Evolutionary conservation across 2,113 vertebrate species (phyloP).

Genomic region (Platysternon megacephalum): DNA sequence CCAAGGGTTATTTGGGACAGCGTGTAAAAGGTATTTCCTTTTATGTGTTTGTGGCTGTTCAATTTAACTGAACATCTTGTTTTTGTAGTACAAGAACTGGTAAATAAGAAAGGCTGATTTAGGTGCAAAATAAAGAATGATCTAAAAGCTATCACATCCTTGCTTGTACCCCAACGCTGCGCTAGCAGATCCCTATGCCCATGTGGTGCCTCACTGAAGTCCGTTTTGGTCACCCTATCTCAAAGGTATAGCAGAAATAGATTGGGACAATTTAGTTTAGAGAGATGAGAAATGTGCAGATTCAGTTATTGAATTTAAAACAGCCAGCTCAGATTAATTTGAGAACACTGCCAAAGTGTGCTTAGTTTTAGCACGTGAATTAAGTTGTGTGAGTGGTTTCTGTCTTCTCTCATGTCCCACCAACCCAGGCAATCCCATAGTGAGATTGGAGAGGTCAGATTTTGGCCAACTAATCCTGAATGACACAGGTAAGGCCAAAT

Average conservation of each 20-base stretch:
- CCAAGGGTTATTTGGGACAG: background rate
- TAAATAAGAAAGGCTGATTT: background rate
- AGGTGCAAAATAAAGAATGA: background rate
- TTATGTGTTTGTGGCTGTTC: background rate
- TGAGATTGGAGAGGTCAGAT: background rate
- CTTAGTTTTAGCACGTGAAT: background rate
- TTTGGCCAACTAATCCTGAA: background rate
- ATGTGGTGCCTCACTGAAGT: background rate
- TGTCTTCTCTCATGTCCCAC: background rate
- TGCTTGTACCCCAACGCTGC: background rate
- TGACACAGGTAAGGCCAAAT: background rate
- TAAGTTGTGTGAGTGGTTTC: background rate
- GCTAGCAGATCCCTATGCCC: background rate
- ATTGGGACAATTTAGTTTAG: background rate
- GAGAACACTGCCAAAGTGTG: background rate
- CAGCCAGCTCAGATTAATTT: background rate
- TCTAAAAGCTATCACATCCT: background rate
- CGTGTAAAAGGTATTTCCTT: background rate
- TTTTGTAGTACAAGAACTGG: background rate
- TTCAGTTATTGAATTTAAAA: background rate
- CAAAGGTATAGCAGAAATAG: background rate
- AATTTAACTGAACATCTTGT: background rate
- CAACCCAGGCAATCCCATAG: background rate
- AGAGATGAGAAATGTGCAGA: background rate
- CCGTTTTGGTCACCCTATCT: background rate